A percentile compares a stretch with the other conserved stretches of the same genome.
Conservation (phyloP, 2,888 invertebrate genomes). For the Chironomus tentans region DNA sequence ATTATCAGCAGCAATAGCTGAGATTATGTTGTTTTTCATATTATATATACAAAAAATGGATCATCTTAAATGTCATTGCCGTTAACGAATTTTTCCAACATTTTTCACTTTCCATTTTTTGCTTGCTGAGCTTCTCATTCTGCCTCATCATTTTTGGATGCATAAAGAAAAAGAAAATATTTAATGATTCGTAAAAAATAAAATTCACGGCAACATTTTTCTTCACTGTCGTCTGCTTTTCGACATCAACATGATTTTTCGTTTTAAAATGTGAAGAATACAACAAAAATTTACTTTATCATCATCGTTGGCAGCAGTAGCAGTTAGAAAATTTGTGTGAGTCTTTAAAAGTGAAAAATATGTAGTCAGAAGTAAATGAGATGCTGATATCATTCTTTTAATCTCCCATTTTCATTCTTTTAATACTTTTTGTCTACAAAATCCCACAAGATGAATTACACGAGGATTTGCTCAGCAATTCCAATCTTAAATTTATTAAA, state of each 20-base stretch:
- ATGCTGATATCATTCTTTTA: background rate
- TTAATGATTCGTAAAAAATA: background rate
- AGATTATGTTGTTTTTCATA: background rate
- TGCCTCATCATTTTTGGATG: background rate
- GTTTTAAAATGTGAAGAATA: background rate
- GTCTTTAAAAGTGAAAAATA: background rate
- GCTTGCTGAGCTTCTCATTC: background rate
- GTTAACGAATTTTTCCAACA: background rate
- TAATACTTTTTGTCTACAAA: background rate
- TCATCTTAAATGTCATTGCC: background rate
- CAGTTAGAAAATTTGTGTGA: too few species aligned
- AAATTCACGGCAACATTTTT: background rate
- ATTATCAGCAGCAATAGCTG: background rate
- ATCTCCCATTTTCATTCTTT: background rate
- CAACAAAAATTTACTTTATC: background rate
- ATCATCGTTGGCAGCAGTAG: background rate
- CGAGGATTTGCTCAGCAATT: background rate
- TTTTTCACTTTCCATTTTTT: background rate
- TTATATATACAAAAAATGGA: background rate
- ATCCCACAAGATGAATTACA: background rate
- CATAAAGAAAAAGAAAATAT: background rate
- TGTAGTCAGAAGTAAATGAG: background rate
- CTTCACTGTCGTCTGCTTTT: background rate
- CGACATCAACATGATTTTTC: background rate
- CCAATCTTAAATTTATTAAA: background rate